Percentiles rank a stretch among this genome's conserved stretches.
phyloP scores from a whole-genome alignment of 2,113 vertebrate species.

The Bos indicus region DNA sequence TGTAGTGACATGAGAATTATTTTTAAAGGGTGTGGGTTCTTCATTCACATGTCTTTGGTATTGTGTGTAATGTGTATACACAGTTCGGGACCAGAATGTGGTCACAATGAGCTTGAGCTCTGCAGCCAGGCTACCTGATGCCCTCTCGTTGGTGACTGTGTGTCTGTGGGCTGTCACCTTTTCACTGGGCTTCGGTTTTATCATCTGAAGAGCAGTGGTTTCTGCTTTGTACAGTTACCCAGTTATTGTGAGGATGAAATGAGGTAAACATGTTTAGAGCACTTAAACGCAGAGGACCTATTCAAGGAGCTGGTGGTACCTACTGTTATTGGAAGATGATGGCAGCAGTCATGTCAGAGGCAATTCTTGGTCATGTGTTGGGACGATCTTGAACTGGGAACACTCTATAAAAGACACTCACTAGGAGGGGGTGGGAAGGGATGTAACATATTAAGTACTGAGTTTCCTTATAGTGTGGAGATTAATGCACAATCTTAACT shows the following conservation, averaged over 20 bases:
- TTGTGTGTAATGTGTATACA: neutral
- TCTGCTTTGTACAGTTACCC: neutral
- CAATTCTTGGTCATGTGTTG: neutral
- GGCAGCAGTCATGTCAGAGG: neutral
- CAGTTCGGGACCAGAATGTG: neutral
- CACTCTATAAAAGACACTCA: neutral
- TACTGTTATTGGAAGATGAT: neutral
- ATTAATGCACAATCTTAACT: neutral
- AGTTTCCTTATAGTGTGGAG: neutral
- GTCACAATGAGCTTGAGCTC: neutral
- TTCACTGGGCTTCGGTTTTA: neutral
- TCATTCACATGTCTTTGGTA: neutral
- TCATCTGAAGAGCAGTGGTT: neutral
- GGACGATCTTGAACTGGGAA: neutral
- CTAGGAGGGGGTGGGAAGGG: neutral
- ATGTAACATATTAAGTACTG: neutral
- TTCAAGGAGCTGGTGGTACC: neutral
- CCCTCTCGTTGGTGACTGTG: neutral
- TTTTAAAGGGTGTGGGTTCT: neutral
- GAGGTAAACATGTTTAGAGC: neutral
- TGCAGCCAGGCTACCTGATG: neutral
- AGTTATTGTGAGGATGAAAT: neutral
- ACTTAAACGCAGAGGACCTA: neutral
- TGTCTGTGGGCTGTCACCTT: neutral
- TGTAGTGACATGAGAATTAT: slow-evolving; percentile 31